Evolutionary conservation across 2,113 vertebrate species (phyloP), one percentile per base, ranked within the genome.

Genomic region (Thryonomys swinderianus): DNA sequence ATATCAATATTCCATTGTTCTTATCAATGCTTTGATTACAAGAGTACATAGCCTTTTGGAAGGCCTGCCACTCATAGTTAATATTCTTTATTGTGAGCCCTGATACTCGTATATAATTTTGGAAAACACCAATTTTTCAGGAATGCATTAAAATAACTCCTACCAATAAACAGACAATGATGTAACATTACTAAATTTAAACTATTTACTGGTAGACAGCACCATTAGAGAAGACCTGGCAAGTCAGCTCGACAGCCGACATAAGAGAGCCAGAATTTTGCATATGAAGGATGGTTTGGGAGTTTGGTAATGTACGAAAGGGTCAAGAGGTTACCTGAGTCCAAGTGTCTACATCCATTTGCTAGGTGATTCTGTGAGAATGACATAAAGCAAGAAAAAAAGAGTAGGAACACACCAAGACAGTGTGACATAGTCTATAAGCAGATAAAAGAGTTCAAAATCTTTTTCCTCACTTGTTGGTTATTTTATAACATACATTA

Each of bases 111-210:
- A 84, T 32, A 17, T 67, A 59, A 93, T 57, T 90, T 86, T 81
- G 48, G 64, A 91, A 95, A 86, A 74, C 10, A 85, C 34, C 88
- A 74, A 42, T 40, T 73, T 95, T 88, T 61, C 37, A 71, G 67
- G 53, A 90, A 86, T 87, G 20, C 32, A 93, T 51, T 86, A 12
- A 55, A 45, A 61, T 30, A 18, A 74, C 53, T 45, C 25, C 71
- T 45, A 74, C 23, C 32, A 34, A 74, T 32, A 80, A 14, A 87
- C 7, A 83, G 48, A 83, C 53, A 91, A 74, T 18, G 20, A 16
- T 37, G 20, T 9, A 79, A 51, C 37, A 71, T 0, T 59, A 69
- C 55, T 87, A 87, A 78, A 62, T 76, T 64, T n/a, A 78, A 83
- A 62, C 53, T 69, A 40, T 6, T 51, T 45, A 53, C 37, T 57